Evolutionary conservation across 2,113 vertebrate genomes (phyloP).

Genomic region (Macquaria australasica): DNA sequence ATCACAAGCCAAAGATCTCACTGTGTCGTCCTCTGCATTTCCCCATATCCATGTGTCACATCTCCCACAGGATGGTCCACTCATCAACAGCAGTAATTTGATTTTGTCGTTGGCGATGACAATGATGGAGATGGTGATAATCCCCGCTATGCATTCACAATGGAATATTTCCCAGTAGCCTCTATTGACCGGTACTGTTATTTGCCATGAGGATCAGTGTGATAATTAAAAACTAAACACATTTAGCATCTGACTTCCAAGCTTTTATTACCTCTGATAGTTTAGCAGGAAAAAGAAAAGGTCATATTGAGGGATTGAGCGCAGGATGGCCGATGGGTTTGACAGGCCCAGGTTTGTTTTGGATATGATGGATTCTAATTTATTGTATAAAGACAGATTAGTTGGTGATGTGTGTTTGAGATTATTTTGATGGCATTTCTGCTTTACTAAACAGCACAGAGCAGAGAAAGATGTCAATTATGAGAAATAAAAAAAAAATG

Average conservation of each 20-base stretch:
- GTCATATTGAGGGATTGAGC: constrained; percentile 73
- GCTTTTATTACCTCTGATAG: constrained; percentile 82
- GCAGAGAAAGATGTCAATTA: neutral
- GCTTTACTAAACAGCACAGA: too few species aligned
- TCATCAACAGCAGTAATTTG: constrained; percentile 78
- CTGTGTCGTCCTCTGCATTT: constrained; percentile 16
- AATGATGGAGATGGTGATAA: constrained; percentile 71
- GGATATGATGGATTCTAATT: constrained; percentile 74
- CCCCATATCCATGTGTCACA: constrained; percentile 44
- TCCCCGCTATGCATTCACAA: constrained; percentile 73
- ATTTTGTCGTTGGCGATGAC: constrained; percentile 74
- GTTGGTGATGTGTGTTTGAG: constrained; percentile 12
- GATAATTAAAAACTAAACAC: constrained; percentile 86
- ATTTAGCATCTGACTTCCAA: constrained; percentile 79
- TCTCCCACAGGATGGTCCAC: constrained; percentile 48
- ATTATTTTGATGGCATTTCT: too few species aligned
- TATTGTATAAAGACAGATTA: constrained; percentile 70
- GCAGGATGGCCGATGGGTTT: constrained; percentile 48
- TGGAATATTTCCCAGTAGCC: constrained; percentile 83
- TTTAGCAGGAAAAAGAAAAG: constrained; percentile 80
- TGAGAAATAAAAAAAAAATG: neutral
- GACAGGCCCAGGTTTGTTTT: constrained; percentile 76
- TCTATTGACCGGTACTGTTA: constrained; percentile 86
- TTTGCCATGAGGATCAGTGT: constrained; percentile 84
- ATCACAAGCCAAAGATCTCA: constrained; percentile 44